phyloP scores from a whole-genome alignment of 1,140 invertebrate genomes.

The Drosophila ficusphila region DNA sequence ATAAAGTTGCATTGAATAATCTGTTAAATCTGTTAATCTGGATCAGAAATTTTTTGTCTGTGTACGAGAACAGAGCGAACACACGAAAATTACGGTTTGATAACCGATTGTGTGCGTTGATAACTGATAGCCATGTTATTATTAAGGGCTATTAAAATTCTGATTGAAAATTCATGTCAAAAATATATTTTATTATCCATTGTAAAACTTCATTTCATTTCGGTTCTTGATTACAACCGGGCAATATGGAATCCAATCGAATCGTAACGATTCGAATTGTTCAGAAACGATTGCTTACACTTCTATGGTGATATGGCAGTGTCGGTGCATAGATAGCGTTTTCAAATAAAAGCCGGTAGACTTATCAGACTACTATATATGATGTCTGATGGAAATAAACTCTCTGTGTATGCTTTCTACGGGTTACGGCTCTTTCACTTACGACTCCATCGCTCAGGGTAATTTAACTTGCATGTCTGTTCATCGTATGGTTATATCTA shows the following conservation, averaged over 20 bases:
- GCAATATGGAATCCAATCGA: slow-evolving; percentile 36
- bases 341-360: slow-evolving; percentile 24
- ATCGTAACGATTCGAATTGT: slow-evolving; percentile 30
- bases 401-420: not conserved
- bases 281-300: slow-evolving; percentile 34
- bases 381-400: slow-evolving; percentile 14
- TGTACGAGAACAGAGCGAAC: slow-evolving; percentile 27
- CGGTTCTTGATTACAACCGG: slow-evolving; percentile 59
- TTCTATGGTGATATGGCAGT: slow-evolving; percentile 11
- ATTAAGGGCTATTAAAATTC: slow-evolving; percentile 84
- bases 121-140: slow-evolving; percentile 83
- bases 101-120: slow-evolving; percentile 74
- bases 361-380: slow-evolving; percentile 29
- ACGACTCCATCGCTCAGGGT: not conserved
- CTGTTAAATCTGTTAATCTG: no score
- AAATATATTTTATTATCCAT: slow-evolving; percentile 80
- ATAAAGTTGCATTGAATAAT: no score
- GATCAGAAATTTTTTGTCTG: no score
- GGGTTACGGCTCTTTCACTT: not conserved
- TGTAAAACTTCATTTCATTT: slow-evolving; percentile 72
- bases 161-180: slow-evolving; percentile 84
- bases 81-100: slow-evolving; percentile 71
- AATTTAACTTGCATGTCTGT: no score
- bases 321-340: slow-evolving; percentile 20
- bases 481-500: no score